Evolutionary conservation across 2,797 vertebrate species (phyloP).

Genomic region (Gymnocypris eckloni): DNA sequence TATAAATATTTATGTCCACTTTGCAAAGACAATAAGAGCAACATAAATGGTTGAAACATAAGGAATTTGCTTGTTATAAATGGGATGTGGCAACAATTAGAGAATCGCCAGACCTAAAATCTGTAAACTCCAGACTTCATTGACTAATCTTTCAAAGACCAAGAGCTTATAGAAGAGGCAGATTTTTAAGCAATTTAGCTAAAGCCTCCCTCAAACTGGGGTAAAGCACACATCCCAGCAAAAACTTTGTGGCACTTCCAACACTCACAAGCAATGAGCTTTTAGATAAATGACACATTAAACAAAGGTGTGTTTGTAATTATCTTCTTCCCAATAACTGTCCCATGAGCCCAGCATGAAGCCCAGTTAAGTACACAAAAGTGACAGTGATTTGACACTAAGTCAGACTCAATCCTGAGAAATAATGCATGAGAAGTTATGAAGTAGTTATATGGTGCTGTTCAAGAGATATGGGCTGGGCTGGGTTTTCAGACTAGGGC

Average conservation of each 20-base stretch:
- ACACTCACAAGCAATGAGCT: background rate
- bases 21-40: background rate
- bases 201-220: background rate
- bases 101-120: background rate
- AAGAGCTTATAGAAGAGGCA: background rate
- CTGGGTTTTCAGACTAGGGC: background rate
- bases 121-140: background rate
- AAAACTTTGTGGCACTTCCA: background rate
- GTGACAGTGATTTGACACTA: slow-evolving; percentile 1
- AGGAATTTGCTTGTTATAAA: background rate
- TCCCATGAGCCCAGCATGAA: background rate
- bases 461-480: background rate
- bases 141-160: background rate
- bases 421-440: background rate
- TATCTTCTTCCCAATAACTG: background rate
- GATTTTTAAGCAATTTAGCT: background rate
- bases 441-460: background rate
- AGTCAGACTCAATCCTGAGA: background rate
- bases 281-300: background rate
- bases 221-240: background rate
- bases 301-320: slow-evolving; percentile 10
- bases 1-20: background rate
- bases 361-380: background rate
- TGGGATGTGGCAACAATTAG: background rate
- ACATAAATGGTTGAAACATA: background rate